Evolutionary conservation across 2,888 invertebrate genomes (phyloP), one percentile per base, ranked within the genome.

Genomic region (Noctua fimbriata): DNA sequence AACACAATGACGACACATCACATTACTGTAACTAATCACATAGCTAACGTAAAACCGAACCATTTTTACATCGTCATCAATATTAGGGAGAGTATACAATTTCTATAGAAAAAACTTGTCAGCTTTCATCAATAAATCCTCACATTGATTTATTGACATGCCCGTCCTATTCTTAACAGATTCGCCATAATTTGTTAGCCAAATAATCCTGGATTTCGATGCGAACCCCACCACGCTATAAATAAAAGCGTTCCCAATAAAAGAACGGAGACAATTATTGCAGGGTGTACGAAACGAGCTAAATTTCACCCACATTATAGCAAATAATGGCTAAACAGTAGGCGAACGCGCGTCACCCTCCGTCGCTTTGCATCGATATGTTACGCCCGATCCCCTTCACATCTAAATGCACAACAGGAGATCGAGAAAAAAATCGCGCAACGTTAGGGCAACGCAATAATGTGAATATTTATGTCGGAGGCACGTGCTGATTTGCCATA

Each of bases 161-260:
- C 93, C 92, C 94, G 93, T 95, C 94, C 95, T 94, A 95, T 95
- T 96, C 95, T 94, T 92, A 93, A 93, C 95, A 94, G 95, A 96
- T 95, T 95, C 95, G 92, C 94, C 94, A 94, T 96, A 96, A 96
- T 96, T 97, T 97, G 97, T 97, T 96, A 96, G 95, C 96, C 95
- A 96, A 97, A 96, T 96, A 96, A 96, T 96, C 96, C 96, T 92
- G 95, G 95, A 94, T 96, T 96, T 94, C 88, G 93, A 93, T 95
- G 95, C 94, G 89, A 82, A 90, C 92, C 92, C 93, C 90, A 90
- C 89, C 81, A 85, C 88, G 91, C 89, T 89, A 92, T 92, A 92
- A 93, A 93, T 93, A 92, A 93, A 93, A 92, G 87, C 91, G 89
- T 90, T 92, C 89, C 89, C 88, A 93, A 95, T 95, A 95, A 95